Evolutionary conservation across 1,140 invertebrate species (phyloP), one percentile per base, ranked within the genome.

Genomic region (Neodiprion fabricii): DNA sequence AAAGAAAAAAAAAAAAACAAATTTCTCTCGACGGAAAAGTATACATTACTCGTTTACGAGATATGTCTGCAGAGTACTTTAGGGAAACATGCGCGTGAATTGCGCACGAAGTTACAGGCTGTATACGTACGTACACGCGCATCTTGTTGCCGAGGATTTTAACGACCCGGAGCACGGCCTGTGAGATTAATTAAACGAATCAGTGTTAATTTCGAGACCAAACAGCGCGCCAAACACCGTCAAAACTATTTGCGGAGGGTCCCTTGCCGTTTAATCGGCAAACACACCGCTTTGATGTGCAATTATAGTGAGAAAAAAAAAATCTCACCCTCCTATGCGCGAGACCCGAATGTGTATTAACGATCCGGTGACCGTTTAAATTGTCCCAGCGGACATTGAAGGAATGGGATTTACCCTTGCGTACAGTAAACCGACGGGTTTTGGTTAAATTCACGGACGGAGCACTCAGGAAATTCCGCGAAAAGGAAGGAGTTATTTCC

Each of bases 111-210:
- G 28, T 40, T 40, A 40, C 28, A 40, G 28, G 28, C 28, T 40
- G 28, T 40, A 40, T 21, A 21, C 17, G 28, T 40, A 40, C 28
- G 28, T 61, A 17, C n/a, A 17, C 11, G n/a, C 53, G 53, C 11
- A 61, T 61, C 53, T 61, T 14, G n/a, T 61, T 17, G 53, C n/a
- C n/a, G 53, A 17, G 53, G 11, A 61, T 61, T 61, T 61, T 61
- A 61, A 61, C 53, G 11, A 61, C 53, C 8, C 53, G 11, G 53
- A 61, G 28, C 53, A 17, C 11, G 53, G n/a, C n/a, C 53, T 61
- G 53, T 4, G 53, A 61, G 53, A 61, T 61, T 61, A 61, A 61
- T 61, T 61, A 61, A 61, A 61, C 53, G n/a, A 61, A 61, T 61
- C 53, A 61, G 53, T 61, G 53, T 61, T 61, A 61, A 61, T 61